Conservation (phyloP, 2,797 vertebrate species). For the Hydrophis major region DNA sequence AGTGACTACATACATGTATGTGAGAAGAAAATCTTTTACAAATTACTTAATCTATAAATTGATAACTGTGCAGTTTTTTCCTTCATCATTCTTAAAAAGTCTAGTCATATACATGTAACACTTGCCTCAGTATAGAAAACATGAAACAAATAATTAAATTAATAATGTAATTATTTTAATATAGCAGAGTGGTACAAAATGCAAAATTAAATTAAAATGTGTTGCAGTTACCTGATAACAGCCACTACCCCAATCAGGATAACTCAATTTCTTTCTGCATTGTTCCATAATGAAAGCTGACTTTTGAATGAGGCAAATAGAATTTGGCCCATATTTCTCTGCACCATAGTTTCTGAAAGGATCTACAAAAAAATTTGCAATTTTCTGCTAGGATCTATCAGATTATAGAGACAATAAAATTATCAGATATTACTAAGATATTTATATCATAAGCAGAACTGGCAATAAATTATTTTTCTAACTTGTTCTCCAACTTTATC, state of each 20-base stretch:
- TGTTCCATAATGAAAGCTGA: conserved; percentile 93
- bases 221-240: conserved; percentile 85
- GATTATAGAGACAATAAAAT: not conserved
- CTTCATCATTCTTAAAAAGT: not conserved
- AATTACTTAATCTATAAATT: not conserved
- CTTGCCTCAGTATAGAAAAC: not conserved
- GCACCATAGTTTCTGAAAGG: conserved; percentile 91
- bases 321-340: conserved; percentile 89
- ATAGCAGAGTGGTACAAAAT: not conserved
- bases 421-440: not conserved
- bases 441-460: conserved; percentile 29
- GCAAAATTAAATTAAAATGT: not conserved
- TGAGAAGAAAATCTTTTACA: not conserved
- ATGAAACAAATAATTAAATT: not conserved
- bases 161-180: not conserved
- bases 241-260: conserved; percentile 96
- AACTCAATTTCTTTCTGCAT: conserved; percentile 86
- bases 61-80: not conserved
- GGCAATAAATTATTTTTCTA: not conserved
- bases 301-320: conserved; percentile 90
- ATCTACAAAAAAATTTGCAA: conserved; percentile 71
- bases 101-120: not conserved
- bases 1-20: not conserved
- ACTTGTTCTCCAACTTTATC: not conserved
- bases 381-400: not conserved